Evolutionary conservation across 2,113 vertebrate genomes (phyloP).

Genomic region (Calonectris borealis): DNA sequence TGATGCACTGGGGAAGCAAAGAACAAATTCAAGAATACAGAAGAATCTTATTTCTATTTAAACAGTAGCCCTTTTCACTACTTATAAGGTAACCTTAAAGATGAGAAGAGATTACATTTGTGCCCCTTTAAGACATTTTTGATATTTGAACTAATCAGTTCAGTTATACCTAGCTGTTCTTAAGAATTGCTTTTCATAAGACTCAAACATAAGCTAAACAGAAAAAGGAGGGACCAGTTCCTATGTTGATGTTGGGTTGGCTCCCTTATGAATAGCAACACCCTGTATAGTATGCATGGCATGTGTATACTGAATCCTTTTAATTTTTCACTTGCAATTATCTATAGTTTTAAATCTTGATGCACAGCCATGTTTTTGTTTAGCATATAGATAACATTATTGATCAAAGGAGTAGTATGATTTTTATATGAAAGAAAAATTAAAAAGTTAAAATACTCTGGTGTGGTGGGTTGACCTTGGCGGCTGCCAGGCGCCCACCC

Average conservation of each 20-base stretch:
- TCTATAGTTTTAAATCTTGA: neutral
- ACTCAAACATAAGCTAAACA: neutral
- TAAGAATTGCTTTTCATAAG: neutral
- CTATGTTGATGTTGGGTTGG: neutral
- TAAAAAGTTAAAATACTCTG: neutral
- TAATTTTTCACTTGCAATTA: neutral
- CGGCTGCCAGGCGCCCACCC: neutral
- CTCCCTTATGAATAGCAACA: neutral
- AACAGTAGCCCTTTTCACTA: neutral
- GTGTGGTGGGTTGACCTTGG: neutral
- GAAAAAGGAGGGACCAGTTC: neutral
- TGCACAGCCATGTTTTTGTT: neutral
- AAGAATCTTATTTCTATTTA: neutral
- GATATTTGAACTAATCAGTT: neutral
- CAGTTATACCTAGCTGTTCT: neutral
- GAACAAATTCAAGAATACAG: neutral
- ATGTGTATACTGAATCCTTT: neutral
- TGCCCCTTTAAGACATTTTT: neutral
- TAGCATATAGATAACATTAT: neutral
- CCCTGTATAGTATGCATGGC: fast-evolving
- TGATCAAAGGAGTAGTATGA: neutral
- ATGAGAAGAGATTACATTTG: neutral
- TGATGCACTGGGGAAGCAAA: neutral
- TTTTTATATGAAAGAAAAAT: neutral
- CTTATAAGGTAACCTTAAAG: neutral